Evolutionary conservation across 2,797 vertebrate species (phyloP), one percentile per base, ranked within the genome.

Genomic region (Urocyon cinereoargenteus): DNA sequence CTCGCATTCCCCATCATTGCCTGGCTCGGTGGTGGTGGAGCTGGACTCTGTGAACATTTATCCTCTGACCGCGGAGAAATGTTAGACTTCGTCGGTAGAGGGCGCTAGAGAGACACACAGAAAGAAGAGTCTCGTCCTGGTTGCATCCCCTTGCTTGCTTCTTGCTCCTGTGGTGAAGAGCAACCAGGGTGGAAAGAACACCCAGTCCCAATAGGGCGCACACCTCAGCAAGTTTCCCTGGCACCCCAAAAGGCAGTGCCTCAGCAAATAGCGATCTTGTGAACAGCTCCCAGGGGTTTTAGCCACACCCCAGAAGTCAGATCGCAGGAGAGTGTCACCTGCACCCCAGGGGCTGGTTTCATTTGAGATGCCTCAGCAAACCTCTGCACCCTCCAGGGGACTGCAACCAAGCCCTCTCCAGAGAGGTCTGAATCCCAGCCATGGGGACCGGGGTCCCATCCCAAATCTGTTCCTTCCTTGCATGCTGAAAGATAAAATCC

Each of bases 101-200:
- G 59, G 14, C 45, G 21, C n/a, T 28, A 49, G 34, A 75, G 61
- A 26, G 24, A 34, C 15, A 26, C 53, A 0, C 16, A 45, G 49
- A 21, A 45, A 34, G 24, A 45, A 19, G 4, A 31, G 11, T 10
- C 45, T 93, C 28, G 16, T 34, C 40, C 53, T 1, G 19, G 24
- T 34, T n/a, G 49, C n/a, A 0, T 0, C 0, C 0, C 1, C 15
- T 59, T 85, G 21, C 57, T 62, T 26, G 55, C 51, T 84, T 64
- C 59, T 57, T 40, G 45, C 10, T 88, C n/a, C 49, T 49, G 7
- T 0, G 62, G 8, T 61, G 7, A 90, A 55, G 5, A 90, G 51
- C 31, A 22, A 55, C 28, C 31, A 9, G 18, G 11, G 19, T 6
- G n/a, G 61, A 16, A 40, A 72, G 22, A 34, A 16, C 2, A 4